Evolutionary conservation across 2,888 invertebrate genomes (phyloP).

Genomic region (Hyposoter didymator): DNA sequence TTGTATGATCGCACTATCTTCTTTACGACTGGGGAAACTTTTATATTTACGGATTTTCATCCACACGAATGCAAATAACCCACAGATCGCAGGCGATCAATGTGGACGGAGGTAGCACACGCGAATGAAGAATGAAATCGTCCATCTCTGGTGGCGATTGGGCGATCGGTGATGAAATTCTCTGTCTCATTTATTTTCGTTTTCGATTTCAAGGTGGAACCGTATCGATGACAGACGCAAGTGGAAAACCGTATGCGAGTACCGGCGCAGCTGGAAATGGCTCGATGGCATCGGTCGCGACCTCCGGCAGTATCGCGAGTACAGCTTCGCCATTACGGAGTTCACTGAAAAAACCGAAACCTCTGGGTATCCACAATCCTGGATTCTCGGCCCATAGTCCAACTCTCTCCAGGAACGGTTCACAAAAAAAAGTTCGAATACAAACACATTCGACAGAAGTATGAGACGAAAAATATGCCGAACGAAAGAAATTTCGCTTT

Average conservation of each 20-base stretch:
- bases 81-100: neutral
- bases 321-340: conserved; percentile 90
- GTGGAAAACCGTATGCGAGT: conserved; percentile 92
- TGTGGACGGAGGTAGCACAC: neutral
- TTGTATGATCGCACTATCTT: neutral
- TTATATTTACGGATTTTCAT: conserved; percentile 18
- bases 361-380: conserved; percentile 94
- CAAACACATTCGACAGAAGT: conserved; percentile 97
- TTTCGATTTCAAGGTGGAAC: conserved; percentile 84
- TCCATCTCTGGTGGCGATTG: neutral
- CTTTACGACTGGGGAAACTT: conserved; percentile 20
- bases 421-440: conserved; percentile 95
- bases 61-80: neutral
- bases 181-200: conserved; percentile 15
- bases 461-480: conserved; percentile 80
- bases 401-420: conserved; percentile 92
- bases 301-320: conserved; percentile 82
- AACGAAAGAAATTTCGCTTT: neutral
- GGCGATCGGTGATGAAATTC: neutral
- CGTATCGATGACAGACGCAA: conserved; percentile 94
- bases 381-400: conserved; percentile 94
- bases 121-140: neutral
- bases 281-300: conserved; percentile 85
- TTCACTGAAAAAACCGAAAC: conserved; percentile 93
- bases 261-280: conserved; percentile 85